A percentile compares a stretch with the other conserved stretches of the same genome.
phyloP scores from a whole-genome alignment of 2,797 vertebrate species.

The Hippoglossus hippoglossus region DNA sequence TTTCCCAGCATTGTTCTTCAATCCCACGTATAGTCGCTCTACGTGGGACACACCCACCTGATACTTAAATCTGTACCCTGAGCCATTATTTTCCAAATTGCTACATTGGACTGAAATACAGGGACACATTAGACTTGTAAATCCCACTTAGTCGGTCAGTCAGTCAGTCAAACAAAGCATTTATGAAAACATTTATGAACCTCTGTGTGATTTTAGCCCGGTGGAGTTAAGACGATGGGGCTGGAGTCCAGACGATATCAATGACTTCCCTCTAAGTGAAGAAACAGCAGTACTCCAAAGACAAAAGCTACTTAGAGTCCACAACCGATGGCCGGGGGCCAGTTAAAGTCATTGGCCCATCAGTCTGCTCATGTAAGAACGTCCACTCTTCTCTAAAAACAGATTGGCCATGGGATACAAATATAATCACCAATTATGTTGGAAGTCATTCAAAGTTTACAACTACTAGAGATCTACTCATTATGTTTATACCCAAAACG shows the following conservation, averaged over 20 bases:
- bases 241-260: constrained; percentile 15
- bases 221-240: constrained; percentile 3
- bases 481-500: no score
- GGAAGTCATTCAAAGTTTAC: no score
- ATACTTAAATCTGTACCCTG: constrained; percentile 8
- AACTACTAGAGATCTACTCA: background rate
- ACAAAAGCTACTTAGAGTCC: background rate
- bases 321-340: background rate
- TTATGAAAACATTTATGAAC: constrained; percentile 35
- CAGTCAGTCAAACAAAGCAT: constrained; percentile 32
- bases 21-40: constrained; percentile 5
- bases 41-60: background rate
- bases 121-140: constrained; percentile 49
- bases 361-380: background rate
- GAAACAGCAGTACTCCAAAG: constrained; percentile 8
- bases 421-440: background rate
- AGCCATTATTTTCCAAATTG: constrained; percentile 19
- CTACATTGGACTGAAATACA: constrained; percentile 33
- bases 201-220: constrained; percentile 16
- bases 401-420: background rate
- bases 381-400: background rate
- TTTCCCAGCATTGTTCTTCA: background rate
- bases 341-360: background rate
- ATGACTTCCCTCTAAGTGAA: constrained; percentile 7
- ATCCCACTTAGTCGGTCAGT: constrained; percentile 29